These are phyloP conservation scores for Actias luna DNA, from an alignment of 2,888 invertebrate genomes.

Conservation along the genomic window DNA sequence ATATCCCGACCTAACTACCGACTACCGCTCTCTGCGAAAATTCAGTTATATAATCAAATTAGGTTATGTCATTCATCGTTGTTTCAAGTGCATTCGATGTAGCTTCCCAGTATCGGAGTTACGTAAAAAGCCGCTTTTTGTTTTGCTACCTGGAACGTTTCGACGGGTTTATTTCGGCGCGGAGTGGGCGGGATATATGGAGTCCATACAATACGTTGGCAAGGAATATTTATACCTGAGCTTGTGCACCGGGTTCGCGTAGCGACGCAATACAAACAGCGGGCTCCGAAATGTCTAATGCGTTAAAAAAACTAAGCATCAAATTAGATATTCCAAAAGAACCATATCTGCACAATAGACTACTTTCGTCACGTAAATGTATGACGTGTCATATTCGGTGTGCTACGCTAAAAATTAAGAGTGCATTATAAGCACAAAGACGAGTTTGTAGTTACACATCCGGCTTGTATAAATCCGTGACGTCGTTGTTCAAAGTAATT, in stretches of 20 bases:
- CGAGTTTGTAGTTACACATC: slow-evolving; percentile 73
- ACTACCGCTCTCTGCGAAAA: slow-evolving; percentile 25
- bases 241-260: slow-evolving; percentile 69
- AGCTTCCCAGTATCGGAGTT: slow-evolving; percentile 60
- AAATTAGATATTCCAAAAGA: slow-evolving; percentile 52
- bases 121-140: slow-evolving; percentile 67
- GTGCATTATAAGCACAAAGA: slow-evolving; percentile 59
- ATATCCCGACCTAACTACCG: slow-evolving; percentile 19
- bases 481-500: slow-evolving; percentile 30
- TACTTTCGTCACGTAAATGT: slow-evolving; percentile 51
- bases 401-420: slow-evolving; percentile 54
- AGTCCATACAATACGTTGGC: slow-evolving; percentile 52
- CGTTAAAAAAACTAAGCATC: slow-evolving; percentile 47
- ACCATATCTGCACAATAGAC: slow-evolving; percentile 45
- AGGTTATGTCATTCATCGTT: slow-evolving; percentile 51
- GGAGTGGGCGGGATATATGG: slow-evolving; percentile 62
- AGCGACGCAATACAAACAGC: slow-evolving; percentile 32
- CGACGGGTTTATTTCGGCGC: slow-evolving; percentile 63
- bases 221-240: slow-evolving; percentile 72
- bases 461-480: slow-evolving; percentile 58
- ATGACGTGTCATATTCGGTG: slow-evolving; percentile 58
- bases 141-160: slow-evolving; percentile 69
- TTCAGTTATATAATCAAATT: slow-evolving; percentile 54
- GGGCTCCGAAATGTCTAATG: slow-evolving; percentile 69
- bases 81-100: slow-evolving; percentile 57